Evolutionary conservation across 2,888 invertebrate genomes (phyloP), one percentile per base, ranked within the genome.

Genomic region (Oxytorus armatus): DNA sequence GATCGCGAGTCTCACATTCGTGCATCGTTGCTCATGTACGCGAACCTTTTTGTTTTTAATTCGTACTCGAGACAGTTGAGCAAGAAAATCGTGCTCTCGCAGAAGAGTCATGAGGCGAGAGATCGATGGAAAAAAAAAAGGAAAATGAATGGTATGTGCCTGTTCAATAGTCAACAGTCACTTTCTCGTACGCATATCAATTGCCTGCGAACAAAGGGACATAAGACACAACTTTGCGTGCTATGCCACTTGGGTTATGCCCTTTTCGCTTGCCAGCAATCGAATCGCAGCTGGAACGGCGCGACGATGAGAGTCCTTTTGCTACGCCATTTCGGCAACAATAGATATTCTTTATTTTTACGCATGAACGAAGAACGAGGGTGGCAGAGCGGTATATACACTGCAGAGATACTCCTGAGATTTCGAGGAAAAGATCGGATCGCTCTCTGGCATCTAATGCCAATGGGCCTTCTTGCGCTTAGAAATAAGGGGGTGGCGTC

Each of bases 271-370:
- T 3, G 44, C 18, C 16, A 29, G 69, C 42, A 61, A 25, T 25
- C 57, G 49, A 36, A 36, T 47, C 39, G 75, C 14, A 53, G 73
- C 42, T 69, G 65, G n/a, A 21, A 49, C 39, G 44, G 53, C 49
- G 21, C 39, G 21, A 21, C 42, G 57, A n/a, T n/a, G n/a, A 47
- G 42, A 53, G 11, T 53, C 65, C 42, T 47, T n/a, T 73, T 25
- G 66, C 68, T 75, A 59, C n/a, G 61, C 72, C 79, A 68, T 77
- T 77, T 74, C 69, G 69, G 49, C 69, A 74, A 81, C 80, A 81
- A 81, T 81, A 59, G 80, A 57, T 51, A 25, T 68, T 70, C 39
- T 68, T 42, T 69, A 51, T 74, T 51, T 69, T 69, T 47, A 77
- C 69, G 77, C 51, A 66, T 47, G 36, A 69, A 47, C 61, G 68